Conservation (phyloP, 1,140 invertebrate genomes). For the Phortica variegata region DNA sequence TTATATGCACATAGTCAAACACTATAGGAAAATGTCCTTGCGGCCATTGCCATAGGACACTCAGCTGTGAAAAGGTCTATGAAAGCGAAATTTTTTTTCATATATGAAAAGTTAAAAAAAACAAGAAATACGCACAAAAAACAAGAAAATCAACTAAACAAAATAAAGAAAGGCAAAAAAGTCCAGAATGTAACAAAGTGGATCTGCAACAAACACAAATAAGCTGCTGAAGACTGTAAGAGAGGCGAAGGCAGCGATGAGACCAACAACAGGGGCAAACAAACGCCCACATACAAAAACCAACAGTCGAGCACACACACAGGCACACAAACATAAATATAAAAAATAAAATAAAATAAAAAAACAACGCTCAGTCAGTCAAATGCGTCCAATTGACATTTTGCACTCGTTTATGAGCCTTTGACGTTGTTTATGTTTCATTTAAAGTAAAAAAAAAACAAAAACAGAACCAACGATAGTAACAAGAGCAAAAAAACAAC, state of each 20-base stretch:
- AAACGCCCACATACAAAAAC: too few relatives aligned
- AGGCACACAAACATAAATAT: too few relatives aligned
- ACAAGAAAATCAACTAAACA: too few relatives aligned
- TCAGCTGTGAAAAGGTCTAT: slow-evolving; percentile 40
- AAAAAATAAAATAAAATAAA: too few relatives aligned
- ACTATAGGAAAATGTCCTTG: slow-evolving; percentile 42
- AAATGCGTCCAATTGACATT: too few relatives aligned
- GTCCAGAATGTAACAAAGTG: not conserved
- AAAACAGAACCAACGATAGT: not conserved
- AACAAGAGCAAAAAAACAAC: slow-evolving; percentile 5
- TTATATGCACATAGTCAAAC: slow-evolving; percentile 46
- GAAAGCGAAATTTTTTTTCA: slow-evolving; percentile 3
- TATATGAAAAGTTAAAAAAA: slow-evolving; percentile 1
- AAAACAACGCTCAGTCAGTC: too few relatives aligned
- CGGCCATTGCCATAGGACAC: slow-evolving; percentile 27
- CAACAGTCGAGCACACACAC: too few relatives aligned
- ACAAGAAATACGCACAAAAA: not conserved
- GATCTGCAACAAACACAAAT: slow-evolving; percentile 14
- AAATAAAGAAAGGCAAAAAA: too few relatives aligned
- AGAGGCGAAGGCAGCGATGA: too few relatives aligned
- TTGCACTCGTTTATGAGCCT: too few relatives aligned
- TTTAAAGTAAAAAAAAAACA: not conserved
- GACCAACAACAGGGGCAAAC: too few relatives aligned
- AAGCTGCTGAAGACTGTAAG: not conserved
- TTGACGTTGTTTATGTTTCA: too few relatives aligned